Evolutionary conservation across 2,888 invertebrate genomes (phyloP), one percentile per base, ranked within the genome.

Genomic region (Trichopoda pennipes): DNA sequence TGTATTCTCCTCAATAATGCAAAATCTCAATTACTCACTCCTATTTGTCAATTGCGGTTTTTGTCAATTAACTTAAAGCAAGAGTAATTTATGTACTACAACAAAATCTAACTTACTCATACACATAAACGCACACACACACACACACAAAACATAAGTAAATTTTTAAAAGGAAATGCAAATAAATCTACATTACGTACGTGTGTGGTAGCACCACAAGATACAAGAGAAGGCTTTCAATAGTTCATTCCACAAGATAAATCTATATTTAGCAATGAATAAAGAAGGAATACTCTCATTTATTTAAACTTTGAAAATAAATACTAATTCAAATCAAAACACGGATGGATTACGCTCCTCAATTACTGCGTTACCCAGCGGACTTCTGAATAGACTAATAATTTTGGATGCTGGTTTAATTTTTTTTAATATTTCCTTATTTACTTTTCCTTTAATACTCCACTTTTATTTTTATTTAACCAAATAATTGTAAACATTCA

Each of bases 11-110:
- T 79, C 19, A 70, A 70, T 70, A 76, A 79, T 79, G 72, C 75
- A 68, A 82, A 82, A 82, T 82, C 72, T 82, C 82, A 82, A 82
- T 82, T 82, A 82, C 79, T 82, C 82, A 75, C 72, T 79, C 82
- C 79, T 56, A 61, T 42, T 55, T 69, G 47, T 42, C 47, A 69
- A 51, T 63, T 82, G 82, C 72, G 82, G 82, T 82, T 76, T 79
- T 75, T 82, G 72, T 79, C 82, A 82, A 82, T 82, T 82, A 82
- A 82, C 79, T 82, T 79, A 68, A 47, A 72, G 82, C 79, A 63
- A 75, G 79, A 76, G 79, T 73, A 82, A 79, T 82, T 82, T 82
- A 82, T 79, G 49, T 66, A 56, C 38, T 63, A 49, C 47, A 56
- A 14, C 55, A 70, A 77, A 55, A 42, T 47, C 73, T 60, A 55